Base-by-base conservation (phyloP, 2,113 vertebrate species). In the Tenebrosternarchus preto region DNA sequence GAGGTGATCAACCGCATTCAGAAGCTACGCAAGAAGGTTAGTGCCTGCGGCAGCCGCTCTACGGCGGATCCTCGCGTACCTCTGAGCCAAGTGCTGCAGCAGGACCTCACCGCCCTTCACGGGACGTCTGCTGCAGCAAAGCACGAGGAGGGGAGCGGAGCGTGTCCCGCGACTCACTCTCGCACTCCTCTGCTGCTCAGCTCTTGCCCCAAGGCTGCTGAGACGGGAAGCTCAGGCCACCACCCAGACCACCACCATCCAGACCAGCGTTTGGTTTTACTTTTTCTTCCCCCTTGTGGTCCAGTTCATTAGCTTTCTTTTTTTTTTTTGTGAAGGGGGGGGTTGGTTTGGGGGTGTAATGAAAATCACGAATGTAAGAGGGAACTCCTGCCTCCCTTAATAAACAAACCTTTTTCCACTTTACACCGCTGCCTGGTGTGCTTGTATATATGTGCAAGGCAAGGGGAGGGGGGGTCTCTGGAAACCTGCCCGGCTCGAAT, bases 1-100 rank as follows among this genome's bases (percentile, higher is more conserved):
- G 98, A 99, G 70, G 97, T 99, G 86, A 98, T 99, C 86, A 99
- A 98, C 89, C 97, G 96, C 84, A 96, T 99, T 86, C 98, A 99
- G 92, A 99, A 99, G 85, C 95, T 99, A 75, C 95, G 97, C 50
- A 99, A 99, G 88, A 99, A 99, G 96, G 98, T 97, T 60, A 80
- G 7, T 11, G 22, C 1, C 20, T 53, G 20, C 9, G 15, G 17
- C 4, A 3, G 24, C 5, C 25, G 31, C 11, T 17, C 31, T 16
- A 3, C 16, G 25, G 22, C 16, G 8, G 24, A 25, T 20, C 50
- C 1, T 7, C 19, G 1, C 3, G 31, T 0, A 5, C 16, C 74
- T 31, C 5, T 29, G 24, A 4, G 60, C n/a, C 19, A n/a, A 24
- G 57, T 24, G 5, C 6, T 59, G 39, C 1, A 43, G 39, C 39